Evolutionary conservation across 1,140 invertebrate species (phyloP).

Genomic region (Cotesia typhae): DNA sequence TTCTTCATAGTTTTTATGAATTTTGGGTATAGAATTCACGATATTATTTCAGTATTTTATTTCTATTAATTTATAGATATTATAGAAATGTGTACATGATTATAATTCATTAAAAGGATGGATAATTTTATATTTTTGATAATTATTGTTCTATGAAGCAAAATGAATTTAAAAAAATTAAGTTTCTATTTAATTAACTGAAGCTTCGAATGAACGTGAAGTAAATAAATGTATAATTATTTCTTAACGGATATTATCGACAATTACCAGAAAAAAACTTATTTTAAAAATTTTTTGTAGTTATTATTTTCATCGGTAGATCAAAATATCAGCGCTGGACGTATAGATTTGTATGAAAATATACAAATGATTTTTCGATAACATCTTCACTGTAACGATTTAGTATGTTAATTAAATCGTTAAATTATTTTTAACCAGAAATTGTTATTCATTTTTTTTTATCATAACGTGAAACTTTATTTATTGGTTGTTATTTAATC

Average conservation of each 20-base stretch:
- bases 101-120: not conserved
- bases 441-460: slow-evolving; percentile 19
- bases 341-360: slow-evolving; percentile 42
- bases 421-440: slow-evolving; percentile 10
- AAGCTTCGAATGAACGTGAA: slow-evolving; percentile 29
- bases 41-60: slow-evolving; percentile 23
- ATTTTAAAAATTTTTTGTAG: not conserved
- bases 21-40: slow-evolving; percentile 53
- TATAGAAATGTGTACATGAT: slow-evolving; percentile 4
- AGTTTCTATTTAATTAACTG: slow-evolving; percentile 14
- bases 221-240: slow-evolving; percentile 37
- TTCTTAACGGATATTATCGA: slow-evolving; percentile 27
- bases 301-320: slow-evolving; percentile 28
- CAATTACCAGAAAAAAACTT: slow-evolving; percentile 19
- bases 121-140: slow-evolving; percentile 22
- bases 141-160: no score
- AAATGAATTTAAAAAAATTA: no score
- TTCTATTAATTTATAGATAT: slow-evolving; percentile 40
- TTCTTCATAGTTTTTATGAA: not conserved
- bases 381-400: slow-evolving; percentile 30
- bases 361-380: slow-evolving; percentile 40
- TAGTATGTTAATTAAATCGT: slow-evolving; percentile 7
- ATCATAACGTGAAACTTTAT: slow-evolving; percentile 17
- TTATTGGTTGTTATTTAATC: not conserved
- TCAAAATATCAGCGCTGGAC: slow-evolving; percentile 34